Conservation (phyloP, 2,113 vertebrate genomes). For the Cryptomyrus ogoouensis region DNA sequence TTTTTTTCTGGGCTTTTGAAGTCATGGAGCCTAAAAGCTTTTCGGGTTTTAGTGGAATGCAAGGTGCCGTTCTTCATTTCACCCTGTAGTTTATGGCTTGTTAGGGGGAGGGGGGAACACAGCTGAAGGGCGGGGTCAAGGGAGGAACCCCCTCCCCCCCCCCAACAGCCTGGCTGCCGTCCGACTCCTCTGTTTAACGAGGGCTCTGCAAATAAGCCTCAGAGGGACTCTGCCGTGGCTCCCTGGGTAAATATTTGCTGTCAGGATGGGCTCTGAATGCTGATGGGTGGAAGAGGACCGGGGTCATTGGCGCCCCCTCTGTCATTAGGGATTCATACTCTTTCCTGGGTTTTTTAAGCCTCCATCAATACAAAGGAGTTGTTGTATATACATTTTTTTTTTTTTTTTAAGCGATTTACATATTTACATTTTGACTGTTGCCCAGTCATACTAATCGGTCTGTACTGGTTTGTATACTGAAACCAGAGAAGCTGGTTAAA, state of each 20-base stretch:
- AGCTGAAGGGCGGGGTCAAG: not conserved
- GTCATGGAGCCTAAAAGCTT: not conserved
- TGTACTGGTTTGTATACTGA: not conserved
- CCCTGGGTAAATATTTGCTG: constrained; percentile 38
- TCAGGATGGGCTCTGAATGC: constrained; percentile 18
- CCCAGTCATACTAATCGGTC: not conserved
- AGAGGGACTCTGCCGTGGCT: constrained; percentile 6
- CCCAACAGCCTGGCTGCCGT: not conserved
- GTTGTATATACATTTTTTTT: not conserved
- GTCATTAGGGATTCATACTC: not conserved
- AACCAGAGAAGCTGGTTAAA: not conserved
- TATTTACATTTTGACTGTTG: not conserved
- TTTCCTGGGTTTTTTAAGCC: not conserved
- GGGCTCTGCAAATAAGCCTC: constrained; percentile 29
- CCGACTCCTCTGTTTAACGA: constrained; percentile 15
- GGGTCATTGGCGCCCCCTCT: not conserved
- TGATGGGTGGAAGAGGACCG: not conserved
- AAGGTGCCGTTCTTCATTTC: not conserved
- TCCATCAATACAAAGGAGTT: not conserved
- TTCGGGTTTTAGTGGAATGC: not conserved
- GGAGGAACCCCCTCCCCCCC: not conserved
- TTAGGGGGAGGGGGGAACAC: not conserved
- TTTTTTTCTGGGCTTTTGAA: not conserved
- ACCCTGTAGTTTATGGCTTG: not conserved
- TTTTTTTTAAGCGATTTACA: not conserved